Conservation (phyloP, 2,888 invertebrate species). For the Mythimna loreyi region DNA sequence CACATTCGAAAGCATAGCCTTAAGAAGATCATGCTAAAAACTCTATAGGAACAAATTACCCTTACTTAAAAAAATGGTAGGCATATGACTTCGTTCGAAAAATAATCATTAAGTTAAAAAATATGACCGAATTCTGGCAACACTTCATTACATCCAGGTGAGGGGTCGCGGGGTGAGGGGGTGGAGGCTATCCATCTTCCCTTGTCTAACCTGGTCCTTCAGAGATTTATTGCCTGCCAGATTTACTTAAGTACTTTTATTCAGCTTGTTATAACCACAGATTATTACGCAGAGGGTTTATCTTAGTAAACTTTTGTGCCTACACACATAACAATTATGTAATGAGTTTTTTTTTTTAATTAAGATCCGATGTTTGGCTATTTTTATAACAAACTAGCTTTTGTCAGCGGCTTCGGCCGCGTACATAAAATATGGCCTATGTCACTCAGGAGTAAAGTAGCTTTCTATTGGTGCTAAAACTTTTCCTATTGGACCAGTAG, state of each 20-base stretch:
- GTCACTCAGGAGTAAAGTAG: no score
- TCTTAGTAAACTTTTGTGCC: conserved; percentile 21
- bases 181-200: conserved; percentile 68
- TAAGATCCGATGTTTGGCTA: no score
- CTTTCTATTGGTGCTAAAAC: no score
- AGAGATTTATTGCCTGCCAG: conserved; percentile 77
- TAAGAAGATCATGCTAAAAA: neutral
- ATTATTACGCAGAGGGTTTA: conserved; percentile 46
- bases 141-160: conserved; percentile 62
- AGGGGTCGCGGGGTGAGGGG: conserved; percentile 9
- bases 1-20: neutral
- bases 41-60: neutral
- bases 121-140: conserved; percentile 45
- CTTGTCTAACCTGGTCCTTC: conserved; percentile 64
- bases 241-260: conserved; percentile 77
- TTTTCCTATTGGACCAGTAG: no score
- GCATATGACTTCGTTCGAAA: neutral
- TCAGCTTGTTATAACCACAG: conserved; percentile 68
- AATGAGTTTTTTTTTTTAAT: neutral
- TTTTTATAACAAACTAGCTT: no score
- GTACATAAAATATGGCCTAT: no score
- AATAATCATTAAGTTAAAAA: conserved; percentile 8
- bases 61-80: neutral
- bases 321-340: neutral
- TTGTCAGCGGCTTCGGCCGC: no score